phyloP scores from a whole-genome alignment of 2,888 invertebrate genomes.

The Drosophila birchii region DNA sequence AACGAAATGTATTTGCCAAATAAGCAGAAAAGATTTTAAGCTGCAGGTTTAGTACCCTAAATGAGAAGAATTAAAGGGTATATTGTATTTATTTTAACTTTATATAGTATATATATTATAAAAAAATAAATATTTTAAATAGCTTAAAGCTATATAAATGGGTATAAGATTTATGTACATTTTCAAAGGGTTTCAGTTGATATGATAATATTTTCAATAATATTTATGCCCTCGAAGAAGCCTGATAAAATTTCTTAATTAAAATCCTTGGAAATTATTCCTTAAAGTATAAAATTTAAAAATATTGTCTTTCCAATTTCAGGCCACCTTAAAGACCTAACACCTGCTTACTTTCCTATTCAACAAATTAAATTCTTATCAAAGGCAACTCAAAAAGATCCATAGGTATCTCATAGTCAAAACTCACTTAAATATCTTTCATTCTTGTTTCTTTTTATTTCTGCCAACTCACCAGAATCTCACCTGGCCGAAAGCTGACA shows the following conservation, averaged over 20 bases:
- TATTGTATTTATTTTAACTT: background rate
- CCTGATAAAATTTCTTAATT: too few species aligned
- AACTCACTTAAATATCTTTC: background rate
- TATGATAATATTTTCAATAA: too few species aligned
- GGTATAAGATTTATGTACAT: too few species aligned
- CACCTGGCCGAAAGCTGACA: conserved; percentile 10
- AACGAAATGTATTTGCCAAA: conserved; percentile 13
- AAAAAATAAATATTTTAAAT: background rate
- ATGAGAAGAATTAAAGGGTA: background rate
- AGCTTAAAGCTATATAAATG: too few species aligned
- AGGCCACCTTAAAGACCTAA: background rate
- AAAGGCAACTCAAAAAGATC: too few species aligned
- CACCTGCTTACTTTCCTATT: background rate
- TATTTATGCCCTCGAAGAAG: too few species aligned
- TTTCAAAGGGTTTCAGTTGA: too few species aligned
- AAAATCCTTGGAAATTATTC: too few species aligned
- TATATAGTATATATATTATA: background rate
- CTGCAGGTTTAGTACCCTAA: conserved; percentile 10
- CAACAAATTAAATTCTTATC: background rate
- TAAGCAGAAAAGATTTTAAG: conserved; percentile 42
- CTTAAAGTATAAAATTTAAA: too few species aligned
- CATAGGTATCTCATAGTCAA: background rate
- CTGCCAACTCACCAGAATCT: conserved; percentile 25
- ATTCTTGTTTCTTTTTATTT: conserved; percentile 15
- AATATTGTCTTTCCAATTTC: too few species aligned